These are phyloP conservation scores for Dipodomys ordii DNA, from an alignment of 2,113 vertebrate species.

Conservation along the genomic window DNA sequence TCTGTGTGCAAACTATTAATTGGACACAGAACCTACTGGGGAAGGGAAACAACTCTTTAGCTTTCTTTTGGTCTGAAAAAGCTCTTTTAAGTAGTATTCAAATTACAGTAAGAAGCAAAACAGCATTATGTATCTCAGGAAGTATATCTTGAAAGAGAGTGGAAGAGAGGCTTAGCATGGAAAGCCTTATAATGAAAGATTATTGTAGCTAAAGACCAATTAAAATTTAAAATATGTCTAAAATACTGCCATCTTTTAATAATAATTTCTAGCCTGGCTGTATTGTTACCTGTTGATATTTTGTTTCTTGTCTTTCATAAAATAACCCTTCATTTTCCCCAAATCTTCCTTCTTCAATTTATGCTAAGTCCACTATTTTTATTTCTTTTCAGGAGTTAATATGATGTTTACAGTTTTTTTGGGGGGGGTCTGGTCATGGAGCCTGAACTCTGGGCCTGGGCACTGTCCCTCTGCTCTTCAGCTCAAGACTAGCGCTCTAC, in stretches of 20 bases:
- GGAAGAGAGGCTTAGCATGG: neutral
- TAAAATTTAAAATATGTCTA: neutral
- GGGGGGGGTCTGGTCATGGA: too few species aligned
- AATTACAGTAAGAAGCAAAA: conserved; percentile 6
- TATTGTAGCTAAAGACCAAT: neutral
- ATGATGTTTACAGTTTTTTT: neutral
- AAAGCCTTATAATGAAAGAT: conserved; percentile 19
- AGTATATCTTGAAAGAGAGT: neutral
- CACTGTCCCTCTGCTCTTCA: too few species aligned
- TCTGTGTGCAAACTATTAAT: neutral
- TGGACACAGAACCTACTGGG: neutral
- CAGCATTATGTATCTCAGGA: conserved; percentile 8
- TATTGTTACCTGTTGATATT: neutral
- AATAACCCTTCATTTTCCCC: neutral
- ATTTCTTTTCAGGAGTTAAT: conserved; percentile 28
- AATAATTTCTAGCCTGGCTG: neutral
- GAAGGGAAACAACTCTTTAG: neutral
- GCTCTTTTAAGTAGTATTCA: conserved; percentile 20
- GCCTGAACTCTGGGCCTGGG: too few species aligned
- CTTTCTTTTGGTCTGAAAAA: conserved; percentile 20
- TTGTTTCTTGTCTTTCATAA: conserved; percentile 37
- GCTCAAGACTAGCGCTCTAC: too few species aligned
- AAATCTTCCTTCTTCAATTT: conserved; percentile 24
- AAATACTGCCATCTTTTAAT: neutral
- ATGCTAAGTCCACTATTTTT: neutral